phyloP scores from a whole-genome alignment of 2,888 invertebrate species.

The Lochmaea crataegi region DNA sequence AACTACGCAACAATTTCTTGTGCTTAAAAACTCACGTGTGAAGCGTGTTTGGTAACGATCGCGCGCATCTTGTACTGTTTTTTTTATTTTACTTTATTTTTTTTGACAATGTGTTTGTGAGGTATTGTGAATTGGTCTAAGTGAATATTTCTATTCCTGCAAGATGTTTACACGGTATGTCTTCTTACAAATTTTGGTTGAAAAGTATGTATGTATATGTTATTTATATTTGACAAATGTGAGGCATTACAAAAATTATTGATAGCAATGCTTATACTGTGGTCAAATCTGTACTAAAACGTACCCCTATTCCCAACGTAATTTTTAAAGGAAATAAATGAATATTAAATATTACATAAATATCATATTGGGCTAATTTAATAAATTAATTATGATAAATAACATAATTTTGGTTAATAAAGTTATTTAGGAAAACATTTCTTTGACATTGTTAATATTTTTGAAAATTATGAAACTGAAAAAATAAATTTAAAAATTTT shows the following conservation, averaged over 20 bases:
- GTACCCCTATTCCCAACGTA: background rate
- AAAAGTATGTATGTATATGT: background rate
- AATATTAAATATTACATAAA: too few species aligned
- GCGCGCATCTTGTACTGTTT: slow-evolving; percentile 50
- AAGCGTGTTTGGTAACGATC: slow-evolving; percentile 40
- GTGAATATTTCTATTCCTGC: slow-evolving; percentile 5
- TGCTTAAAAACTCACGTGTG: slow-evolving; percentile 55
- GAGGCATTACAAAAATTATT: slow-evolving; percentile 15
- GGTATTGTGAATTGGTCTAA: slow-evolving; percentile 12
- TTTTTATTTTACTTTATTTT: slow-evolving; percentile 21
- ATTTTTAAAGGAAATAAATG: too few species aligned
- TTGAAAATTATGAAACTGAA: too few species aligned
- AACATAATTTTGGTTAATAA: too few species aligned
- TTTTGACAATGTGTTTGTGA: slow-evolving; percentile 27
- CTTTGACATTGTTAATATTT: too few species aligned
- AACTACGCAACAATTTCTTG: slow-evolving; percentile 51
- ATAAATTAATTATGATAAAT: too few species aligned
- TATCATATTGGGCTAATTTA: too few species aligned
- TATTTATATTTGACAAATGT: slow-evolving; percentile 4
- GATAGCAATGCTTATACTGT: slow-evolving; percentile 3
- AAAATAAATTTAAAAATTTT: too few species aligned
- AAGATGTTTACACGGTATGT: slow-evolving; percentile 20
- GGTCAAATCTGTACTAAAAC: slow-evolving; percentile 1
- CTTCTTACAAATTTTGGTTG: background rate
- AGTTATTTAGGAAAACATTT: too few species aligned